Evolutionary conservation across 2,888 invertebrate genomes (phyloP).

Genomic region (Parascotia fuliginaria): DNA sequence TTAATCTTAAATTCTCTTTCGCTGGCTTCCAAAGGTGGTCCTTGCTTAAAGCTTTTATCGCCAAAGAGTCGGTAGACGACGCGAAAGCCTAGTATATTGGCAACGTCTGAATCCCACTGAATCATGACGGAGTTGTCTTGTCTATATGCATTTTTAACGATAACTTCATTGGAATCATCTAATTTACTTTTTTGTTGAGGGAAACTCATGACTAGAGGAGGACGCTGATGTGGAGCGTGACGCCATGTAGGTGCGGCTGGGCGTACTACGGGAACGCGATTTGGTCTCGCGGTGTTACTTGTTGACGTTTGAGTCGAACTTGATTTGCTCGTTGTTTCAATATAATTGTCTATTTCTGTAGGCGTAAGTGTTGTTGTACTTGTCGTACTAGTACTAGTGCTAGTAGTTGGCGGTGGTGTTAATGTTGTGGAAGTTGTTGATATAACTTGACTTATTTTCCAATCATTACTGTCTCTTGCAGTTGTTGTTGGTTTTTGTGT

Average conservation of each 20-base stretch:
- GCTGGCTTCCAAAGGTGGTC: constrained; percentile 94
- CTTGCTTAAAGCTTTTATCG: constrained; percentile 95
- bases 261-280: constrained; percentile 63
- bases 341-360: constrained; percentile 47
- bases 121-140: constrained; percentile 95
- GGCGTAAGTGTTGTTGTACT: constrained; percentile 49
- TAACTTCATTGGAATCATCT: constrained; percentile 90
- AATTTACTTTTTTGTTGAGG: constrained; percentile 88
- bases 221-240: constrained; percentile 86
- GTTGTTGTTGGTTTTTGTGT: constrained; percentile 54
- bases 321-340: constrained; percentile 57
- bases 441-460: constrained; percentile 58
- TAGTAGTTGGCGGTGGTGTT: constrained; percentile 39
- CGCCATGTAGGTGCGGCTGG: constrained; percentile 79
- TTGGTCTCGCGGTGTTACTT: constrained; percentile 63
- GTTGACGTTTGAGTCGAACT: constrained; percentile 23
- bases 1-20: constrained; percentile 97
- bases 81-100: constrained; percentile 94
- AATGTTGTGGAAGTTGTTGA: constrained; percentile 57
- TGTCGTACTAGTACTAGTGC: constrained; percentile 55
- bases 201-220: constrained; percentile 90
- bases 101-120: constrained; percentile 95
- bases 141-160: constrained; percentile 93
- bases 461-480: constrained; percentile 48
- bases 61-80: constrained; percentile 96